A percentile compares a stretch with the other conserved stretches of the same genome.
Evolutionary conservation across 2,888 invertebrate genomes (phyloP).

Genomic region (Folsomia manolachei): DNA sequence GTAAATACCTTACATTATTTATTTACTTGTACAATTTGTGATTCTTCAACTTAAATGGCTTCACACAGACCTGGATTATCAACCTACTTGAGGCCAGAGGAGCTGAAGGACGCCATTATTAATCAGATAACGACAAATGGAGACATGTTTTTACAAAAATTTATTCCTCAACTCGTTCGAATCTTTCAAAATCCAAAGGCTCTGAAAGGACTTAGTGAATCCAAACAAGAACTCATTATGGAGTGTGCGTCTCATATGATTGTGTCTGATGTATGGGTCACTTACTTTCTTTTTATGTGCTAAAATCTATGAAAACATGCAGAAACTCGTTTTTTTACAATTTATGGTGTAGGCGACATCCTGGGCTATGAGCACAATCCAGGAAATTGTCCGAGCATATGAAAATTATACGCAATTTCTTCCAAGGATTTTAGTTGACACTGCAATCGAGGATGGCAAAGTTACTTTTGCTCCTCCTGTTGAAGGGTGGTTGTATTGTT

Average conservation of each 20-base stretch:
- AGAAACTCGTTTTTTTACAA: neutral
- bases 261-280: conserved; percentile 35
- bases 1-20: conserved; percentile 16
- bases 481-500: conserved; percentile 45
- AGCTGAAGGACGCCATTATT: conserved; percentile 39
- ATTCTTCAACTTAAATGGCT: neutral
- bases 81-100: conserved; percentile 39
- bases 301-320: too few relatives aligned
- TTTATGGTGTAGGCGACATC: neutral
- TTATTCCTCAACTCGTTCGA: conserved; percentile 32
- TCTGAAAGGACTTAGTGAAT: conserved; percentile 17
- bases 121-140: conserved; percentile 39
- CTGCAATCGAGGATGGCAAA: conserved; percentile 38
- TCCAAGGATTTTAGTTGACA: conserved; percentile 43
- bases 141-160: conserved; percentile 38
- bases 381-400: conserved; percentile 36
- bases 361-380: conserved; percentile 34
- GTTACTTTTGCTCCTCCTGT: conserved; percentile 39
- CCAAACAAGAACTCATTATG: conserved; percentile 32
- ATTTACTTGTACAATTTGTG: conserved; percentile 13
- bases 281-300: too few relatives aligned
- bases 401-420: conserved; percentile 36
- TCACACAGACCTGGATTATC: neutral
- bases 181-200: conserved; percentile 33
- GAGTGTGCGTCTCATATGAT: conserved; percentile 45